Evolutionary conservation across 2,113 vertebrate species (phyloP), one percentile per base, ranked within the genome.

Genomic region (Podocnemis expansa): DNA sequence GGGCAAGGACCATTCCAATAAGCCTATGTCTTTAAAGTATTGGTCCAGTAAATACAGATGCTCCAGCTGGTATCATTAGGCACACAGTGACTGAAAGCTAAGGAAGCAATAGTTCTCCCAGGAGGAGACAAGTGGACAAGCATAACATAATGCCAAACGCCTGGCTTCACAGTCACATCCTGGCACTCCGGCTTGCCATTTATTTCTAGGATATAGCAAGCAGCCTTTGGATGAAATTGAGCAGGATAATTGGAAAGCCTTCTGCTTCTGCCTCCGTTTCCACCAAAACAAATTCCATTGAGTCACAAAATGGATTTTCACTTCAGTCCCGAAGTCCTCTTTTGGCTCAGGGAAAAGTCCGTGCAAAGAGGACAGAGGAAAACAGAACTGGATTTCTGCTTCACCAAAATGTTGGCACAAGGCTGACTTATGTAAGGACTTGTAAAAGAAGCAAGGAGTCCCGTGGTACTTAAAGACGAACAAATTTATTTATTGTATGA

Each of bases 351-450:
- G 70, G 27, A 49, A 4, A 83, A 92, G 56, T 91, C 94, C 94
- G 87, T 90, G 93, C 80, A 91, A 2, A 2, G 78, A 52, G 8
- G 2, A 70, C 8, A 47, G 31, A 78, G 56, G 16, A 24, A 19
- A 67, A 70, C 85, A 78, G 78, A 88, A 95, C 80, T 83, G 45
- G 91, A 88, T 87, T 96, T 87, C 73, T 81, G 0, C 2, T 87
- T 88, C 84, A 75, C 84, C 38, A 91, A 90, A 78, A 38, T 19
- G 49, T 78, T 45, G 78, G 85, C 80, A 1, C 45, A 56, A 82
- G 88, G 56, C 0, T 0, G 82, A 56, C 55, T 94, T 91, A 51
- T 67, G 12, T 51, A 60, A 58, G 93, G 31, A 0, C 8, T 67
- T n/a, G n/a, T n/a, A n/a, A n/a, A n/a, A n/a, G n/a, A n/a, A n/a